Base-by-base conservation (phyloP, 2,113 vertebrate genomes). In the Emydura subglobosa region DNA sequence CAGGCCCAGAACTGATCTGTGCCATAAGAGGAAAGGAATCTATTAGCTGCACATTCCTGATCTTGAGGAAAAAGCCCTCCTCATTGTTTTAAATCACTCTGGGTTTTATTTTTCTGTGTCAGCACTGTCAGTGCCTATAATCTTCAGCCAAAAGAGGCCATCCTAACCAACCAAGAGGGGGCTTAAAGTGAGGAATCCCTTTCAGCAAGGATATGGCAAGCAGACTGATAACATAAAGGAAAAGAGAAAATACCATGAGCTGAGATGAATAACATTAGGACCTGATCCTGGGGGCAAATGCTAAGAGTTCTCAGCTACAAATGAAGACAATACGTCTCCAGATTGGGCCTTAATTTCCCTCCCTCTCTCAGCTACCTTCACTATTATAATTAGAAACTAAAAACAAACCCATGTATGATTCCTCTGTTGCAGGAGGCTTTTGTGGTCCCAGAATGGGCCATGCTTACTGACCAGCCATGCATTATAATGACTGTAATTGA, bases 131-230 rank as follows among this genome's bases (percentile, higher is more conserved):
- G 96, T 92, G 88, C 61, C 31, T 19, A 79, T 97, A 50, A 97
- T 61, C 68, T 92, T 98, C 97, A 97, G 89, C 76, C n/a, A 14
- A 97, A 96, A 84, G 96, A 97, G 96, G 97, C 97, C 97, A 96
- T 76, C 85, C 93, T 91, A 83, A 76, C 92, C 76, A 53, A 87
- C 31, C 88, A 27, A 92, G 96, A 57, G 94, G 93, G 91, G 94
- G 49, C 84, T 96, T 13, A 0, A 21, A 92, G 94, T 89, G 97
- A 97, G 97, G 96, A 96, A 96, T 97, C 94, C 97, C 96, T 96
- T 97, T 96, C 91, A 97, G 97, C 97, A 94, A 97, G 92, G 94
- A 96, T 97, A 94, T 94, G 92, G 95, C 92, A 95, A 96, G 91
- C 94, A 97, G 93, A 95, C 93, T 96, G 96, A 94, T 93, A 81